A percentile compares a stretch with the other conserved stretches of the same genome.
phyloP scores from a whole-genome alignment of 2,888 invertebrate genomes.

The Spicauda simplicius region DNA sequence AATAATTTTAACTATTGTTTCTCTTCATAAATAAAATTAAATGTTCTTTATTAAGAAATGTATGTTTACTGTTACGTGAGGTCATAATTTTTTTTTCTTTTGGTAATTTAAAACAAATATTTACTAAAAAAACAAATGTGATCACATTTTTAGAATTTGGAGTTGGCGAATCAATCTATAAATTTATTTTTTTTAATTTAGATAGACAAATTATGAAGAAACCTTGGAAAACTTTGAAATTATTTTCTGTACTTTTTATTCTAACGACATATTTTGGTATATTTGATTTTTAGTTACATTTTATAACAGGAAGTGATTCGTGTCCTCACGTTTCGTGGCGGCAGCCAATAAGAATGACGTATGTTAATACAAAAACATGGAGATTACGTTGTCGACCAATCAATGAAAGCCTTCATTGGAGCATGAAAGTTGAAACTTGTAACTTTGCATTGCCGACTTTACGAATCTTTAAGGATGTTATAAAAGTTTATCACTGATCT shows the following conservation, averaged over 20 bases:
- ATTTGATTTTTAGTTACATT: conserved; percentile 2
- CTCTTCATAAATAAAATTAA: no score
- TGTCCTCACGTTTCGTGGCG: conserved; percentile 74
- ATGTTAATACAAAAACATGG: conserved; percentile 67
- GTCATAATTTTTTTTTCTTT: no score
- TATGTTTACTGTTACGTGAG: no score
- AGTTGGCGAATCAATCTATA: no score
- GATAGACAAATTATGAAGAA: no score
- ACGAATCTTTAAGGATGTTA: conserved; percentile 5
- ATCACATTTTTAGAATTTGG: no score
- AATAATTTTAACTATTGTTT: no score
- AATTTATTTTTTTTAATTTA: no score
- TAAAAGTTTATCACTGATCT: neutral
- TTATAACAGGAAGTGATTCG: conserved; percentile 76
- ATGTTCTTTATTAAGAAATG: no score
- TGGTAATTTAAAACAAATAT: no score
- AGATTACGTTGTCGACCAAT: conserved; percentile 71
- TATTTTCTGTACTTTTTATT: neutral
- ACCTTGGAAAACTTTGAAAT: no score
- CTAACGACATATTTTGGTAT: neutral
- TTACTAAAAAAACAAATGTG: no score
- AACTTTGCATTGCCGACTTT: conserved; percentile 60
- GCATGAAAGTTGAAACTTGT: conserved; percentile 64
- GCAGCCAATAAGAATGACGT: conserved; percentile 65
- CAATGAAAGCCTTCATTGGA: conserved; percentile 63